Percentiles rank a stretch among this genome's conserved stretches.
Evolutionary conservation across 1,140 invertebrate species (phyloP).

Genomic region (Meloidogyne exigua): DNA sequence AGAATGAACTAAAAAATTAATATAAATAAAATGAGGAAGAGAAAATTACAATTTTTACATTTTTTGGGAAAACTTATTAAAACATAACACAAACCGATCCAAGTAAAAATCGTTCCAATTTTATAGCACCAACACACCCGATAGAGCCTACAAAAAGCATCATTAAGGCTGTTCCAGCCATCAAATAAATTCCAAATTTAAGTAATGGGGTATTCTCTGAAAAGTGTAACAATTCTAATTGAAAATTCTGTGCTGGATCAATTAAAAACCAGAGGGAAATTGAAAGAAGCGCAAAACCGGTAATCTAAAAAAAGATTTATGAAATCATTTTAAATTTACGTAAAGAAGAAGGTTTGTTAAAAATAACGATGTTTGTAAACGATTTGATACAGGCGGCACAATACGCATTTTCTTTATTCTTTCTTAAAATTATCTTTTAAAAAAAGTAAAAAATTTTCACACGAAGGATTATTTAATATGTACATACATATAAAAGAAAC

Average conservation of each 20-base stretch:
- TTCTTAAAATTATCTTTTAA: not conserved
- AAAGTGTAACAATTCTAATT: slow-evolving; percentile 50
- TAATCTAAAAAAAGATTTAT: slow-evolving; percentile 30
- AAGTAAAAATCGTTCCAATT: slow-evolving; percentile 43
- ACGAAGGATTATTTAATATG: not conserved
- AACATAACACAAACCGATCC: slow-evolving; percentile 29
- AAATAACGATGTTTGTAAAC: not conserved
- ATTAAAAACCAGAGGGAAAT: slow-evolving; percentile 48
- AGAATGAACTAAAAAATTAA: slow-evolving; percentile 14
- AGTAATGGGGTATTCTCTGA: slow-evolving; percentile 51
- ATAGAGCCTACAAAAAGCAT: slow-evolving; percentile 40
- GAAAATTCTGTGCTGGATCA: slow-evolving; percentile 42
- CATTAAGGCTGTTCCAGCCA: slow-evolving; percentile 27
- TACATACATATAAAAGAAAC: too few species aligned
- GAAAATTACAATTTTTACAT: too few species aligned
- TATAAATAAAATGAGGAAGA: not conserved
- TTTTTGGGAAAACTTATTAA: too few species aligned
- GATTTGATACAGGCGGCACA: not conserved
- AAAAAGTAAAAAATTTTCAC: not conserved
- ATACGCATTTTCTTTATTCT: not conserved
- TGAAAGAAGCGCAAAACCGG: slow-evolving; percentile 35
- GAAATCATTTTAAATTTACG: not conserved
- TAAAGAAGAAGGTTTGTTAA: not conserved
- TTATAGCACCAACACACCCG: slow-evolving; percentile 46
- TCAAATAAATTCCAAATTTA: slow-evolving; percentile 42